phyloP scores from a whole-genome alignment of 1,140 invertebrate genomes.

The Pygmarrhopalites habei region DNA sequence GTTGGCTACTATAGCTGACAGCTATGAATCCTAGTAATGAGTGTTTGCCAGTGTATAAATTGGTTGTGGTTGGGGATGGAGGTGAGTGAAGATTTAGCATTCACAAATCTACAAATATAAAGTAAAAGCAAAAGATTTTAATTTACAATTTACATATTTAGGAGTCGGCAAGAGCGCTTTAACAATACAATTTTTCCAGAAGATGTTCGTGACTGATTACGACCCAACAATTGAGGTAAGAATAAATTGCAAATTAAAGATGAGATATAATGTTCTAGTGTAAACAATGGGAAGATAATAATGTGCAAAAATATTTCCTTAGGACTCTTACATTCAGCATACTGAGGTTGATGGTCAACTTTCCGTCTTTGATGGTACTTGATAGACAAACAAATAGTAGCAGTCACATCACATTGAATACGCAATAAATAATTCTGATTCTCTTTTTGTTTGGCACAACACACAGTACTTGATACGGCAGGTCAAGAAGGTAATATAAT shows the following conservation, averaged over 20 bases:
- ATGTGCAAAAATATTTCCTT: too few species aligned
- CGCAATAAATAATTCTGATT: too few species aligned
- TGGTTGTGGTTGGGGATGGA: slow-evolving; percentile 81
- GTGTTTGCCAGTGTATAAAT: slow-evolving; percentile 73
- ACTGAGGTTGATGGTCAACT: slow-evolving; percentile 85
- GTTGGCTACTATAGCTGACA: too few species aligned
- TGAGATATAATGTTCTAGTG: too few species aligned
- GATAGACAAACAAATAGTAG: too few species aligned
- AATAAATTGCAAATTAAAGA: too few species aligned
- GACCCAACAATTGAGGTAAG: slow-evolving; percentile 89
- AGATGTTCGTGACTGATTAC: slow-evolving; percentile 80
- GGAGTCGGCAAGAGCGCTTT: slow-evolving; percentile 72
- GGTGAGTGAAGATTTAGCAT: not conserved
- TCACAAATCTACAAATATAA: not conserved
- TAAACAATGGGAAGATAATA: too few species aligned
- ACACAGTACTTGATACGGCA: slow-evolving; percentile 78
- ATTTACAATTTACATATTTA: not conserved
- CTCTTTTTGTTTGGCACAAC: too few species aligned
- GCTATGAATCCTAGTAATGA: slow-evolving; percentile 57
- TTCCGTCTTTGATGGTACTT: slow-evolving; percentile 89
- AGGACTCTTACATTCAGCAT: slow-evolving; percentile 83
- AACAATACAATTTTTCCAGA: slow-evolving; percentile 83
- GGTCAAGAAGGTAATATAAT: too few species aligned
- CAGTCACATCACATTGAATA: too few species aligned
- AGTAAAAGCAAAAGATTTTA: not conserved